These are phyloP conservation scores for Budorcas taxicolor DNA, from an alignment of 2,113 vertebrate species.

Conservation along the genomic window DNA sequence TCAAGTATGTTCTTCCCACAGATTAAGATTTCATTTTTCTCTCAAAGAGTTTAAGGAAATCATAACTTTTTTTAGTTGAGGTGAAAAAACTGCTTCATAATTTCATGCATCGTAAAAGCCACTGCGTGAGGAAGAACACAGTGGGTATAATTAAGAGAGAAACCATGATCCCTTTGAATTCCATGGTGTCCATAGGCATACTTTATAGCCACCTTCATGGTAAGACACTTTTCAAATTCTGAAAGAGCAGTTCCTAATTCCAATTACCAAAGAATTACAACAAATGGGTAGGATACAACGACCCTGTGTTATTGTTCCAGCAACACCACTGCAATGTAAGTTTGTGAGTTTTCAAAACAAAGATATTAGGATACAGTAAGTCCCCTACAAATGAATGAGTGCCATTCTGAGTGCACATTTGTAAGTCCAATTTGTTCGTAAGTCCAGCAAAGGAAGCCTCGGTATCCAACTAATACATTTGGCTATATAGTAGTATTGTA, in stretches of 20 bases:
- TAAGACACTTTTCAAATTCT: conserved; percentile 74
- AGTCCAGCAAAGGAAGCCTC: neutral
- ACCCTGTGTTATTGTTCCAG: neutral
- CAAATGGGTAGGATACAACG: neutral
- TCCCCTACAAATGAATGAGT: neutral
- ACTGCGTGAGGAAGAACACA: conserved; percentile 96
- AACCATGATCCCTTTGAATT: conserved; percentile 88
- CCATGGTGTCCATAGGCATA: conserved; percentile 89
- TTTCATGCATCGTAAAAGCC: conserved; percentile 97
- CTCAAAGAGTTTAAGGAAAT: conserved; percentile 28
- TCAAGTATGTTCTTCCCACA: conserved; percentile 69
- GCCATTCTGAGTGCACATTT: neutral
- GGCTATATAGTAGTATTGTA: neutral
- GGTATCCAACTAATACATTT: neutral
- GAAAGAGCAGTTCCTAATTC: conserved; percentile 50
- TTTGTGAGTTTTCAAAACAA: neutral
- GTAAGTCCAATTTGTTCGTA: neutral
- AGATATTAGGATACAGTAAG: neutral
- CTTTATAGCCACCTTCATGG: conserved; percentile 90
- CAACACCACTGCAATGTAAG: neutral
- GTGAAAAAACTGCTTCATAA: conserved; percentile 94
- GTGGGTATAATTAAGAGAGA: conserved; percentile 96
- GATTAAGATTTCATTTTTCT: neutral
- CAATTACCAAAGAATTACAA: neutral
- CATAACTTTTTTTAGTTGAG: conserved; percentile 84